phyloP scores from a whole-genome alignment of 2,113 vertebrate genomes.

The Corvus hawaiiensis region DNA sequence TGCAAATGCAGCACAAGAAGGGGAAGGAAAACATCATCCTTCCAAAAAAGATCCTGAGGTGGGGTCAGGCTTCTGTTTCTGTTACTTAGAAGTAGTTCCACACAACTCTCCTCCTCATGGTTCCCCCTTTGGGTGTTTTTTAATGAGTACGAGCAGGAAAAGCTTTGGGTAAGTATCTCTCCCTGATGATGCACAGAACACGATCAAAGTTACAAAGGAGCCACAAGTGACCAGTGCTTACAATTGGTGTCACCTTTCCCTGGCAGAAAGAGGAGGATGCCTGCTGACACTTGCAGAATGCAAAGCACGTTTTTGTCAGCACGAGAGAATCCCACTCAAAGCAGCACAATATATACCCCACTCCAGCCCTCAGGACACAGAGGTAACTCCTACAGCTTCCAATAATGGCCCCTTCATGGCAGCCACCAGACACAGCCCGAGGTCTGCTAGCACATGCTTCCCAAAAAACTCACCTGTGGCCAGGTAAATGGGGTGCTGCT shows the following conservation, averaged over 20 bases:
- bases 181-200: not conserved
- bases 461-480: constrained; percentile 82
- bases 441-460: fast-evolving
- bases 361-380: not conserved
- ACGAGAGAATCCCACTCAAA: not conserved
- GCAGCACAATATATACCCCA: fast-evolving
- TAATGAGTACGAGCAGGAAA: not conserved
- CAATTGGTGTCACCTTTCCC: not conserved
- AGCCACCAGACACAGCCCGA: fast-evolving
- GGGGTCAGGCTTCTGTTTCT: not conserved
- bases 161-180: not conserved
- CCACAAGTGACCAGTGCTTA: not conserved
- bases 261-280: not conserved
- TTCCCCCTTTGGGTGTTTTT: not conserved
- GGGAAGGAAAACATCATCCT: not conserved
- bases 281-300: not conserved
- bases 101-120: not conserved
- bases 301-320: not conserved
- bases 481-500: constrained; percentile 91
- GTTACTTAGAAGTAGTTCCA: not conserved
- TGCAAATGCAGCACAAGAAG: not conserved
- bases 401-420: fast-evolving
- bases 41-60: not conserved
- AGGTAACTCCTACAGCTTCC: not conserved
- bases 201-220: fast-evolving